These are phyloP conservation scores for Sipha maydis DNA, from an alignment of 2,888 invertebrate species.

Conservation along the genomic window DNA sequence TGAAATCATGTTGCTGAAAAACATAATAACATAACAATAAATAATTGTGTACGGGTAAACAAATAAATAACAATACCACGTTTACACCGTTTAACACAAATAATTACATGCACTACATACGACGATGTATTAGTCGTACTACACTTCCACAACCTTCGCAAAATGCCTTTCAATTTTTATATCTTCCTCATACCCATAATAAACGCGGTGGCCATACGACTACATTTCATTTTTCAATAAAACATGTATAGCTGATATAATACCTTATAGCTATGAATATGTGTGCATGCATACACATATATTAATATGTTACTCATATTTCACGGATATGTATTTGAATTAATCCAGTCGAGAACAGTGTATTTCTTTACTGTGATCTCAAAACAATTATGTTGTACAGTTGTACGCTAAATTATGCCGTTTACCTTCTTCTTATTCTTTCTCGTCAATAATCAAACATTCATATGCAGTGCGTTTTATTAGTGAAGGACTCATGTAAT, in stretches of 20 bases:
- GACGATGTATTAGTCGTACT: background rate
- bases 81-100: too few species aligned
- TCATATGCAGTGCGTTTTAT: background rate
- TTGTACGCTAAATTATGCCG: background rate
- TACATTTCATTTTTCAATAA: too few species aligned
- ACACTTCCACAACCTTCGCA: background rate
- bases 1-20: too few species aligned
- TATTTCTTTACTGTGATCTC: background rate
- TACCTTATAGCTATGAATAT: background rate
- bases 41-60: too few species aligned
- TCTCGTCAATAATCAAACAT: background rate
- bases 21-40: too few species aligned
- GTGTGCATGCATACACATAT: background rate
- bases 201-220: too few species aligned
- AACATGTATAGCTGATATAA: background rate
- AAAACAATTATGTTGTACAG: slow-evolving; percentile 10
- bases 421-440: slow-evolving; percentile 32
- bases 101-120: too few species aligned
- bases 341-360: background rate
- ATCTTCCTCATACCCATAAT: slow-evolving; percentile 36
- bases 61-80: too few species aligned
- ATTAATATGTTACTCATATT: background rate
- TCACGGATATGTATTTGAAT: slow-evolving; percentile 11
- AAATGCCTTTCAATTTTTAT: background rate
- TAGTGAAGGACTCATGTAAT: background rate